Percentiles rank a stretch among this genome's conserved stretches.
Evolutionary conservation across 2,113 vertebrate genomes (phyloP).

Genomic region (Orcinus orca): DNA sequence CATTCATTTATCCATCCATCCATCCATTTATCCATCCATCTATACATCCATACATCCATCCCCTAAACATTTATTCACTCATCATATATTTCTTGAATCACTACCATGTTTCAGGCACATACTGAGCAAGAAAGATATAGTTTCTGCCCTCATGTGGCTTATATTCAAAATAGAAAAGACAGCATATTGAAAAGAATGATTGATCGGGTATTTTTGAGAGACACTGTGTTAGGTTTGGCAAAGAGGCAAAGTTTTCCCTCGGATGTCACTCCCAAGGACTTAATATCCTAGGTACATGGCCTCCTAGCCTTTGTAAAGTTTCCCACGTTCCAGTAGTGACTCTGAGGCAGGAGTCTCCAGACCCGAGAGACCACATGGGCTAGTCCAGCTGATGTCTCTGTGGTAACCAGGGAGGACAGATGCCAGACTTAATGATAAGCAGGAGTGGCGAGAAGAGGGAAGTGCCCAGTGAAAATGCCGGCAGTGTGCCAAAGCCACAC

Average conservation of each 20-base stretch:
- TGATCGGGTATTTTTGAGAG: neutral
- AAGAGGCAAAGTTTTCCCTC: neutral
- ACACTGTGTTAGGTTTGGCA: neutral
- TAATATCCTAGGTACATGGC: fast-evolving
- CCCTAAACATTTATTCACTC: neutral
- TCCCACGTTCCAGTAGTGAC: neutral
- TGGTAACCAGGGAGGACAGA: neutral
- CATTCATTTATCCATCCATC: neutral
- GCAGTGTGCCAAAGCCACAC: neutral
- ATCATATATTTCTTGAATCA: conserved; percentile 6
- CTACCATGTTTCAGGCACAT: neutral
- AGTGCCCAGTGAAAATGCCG: neutral
- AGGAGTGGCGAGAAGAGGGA: neutral
- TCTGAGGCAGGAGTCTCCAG: neutral
- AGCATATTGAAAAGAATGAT: neutral
- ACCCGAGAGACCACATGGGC: too few species aligned
- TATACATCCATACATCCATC: too few species aligned
- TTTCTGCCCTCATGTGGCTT: neutral
- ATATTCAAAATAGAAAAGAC: neutral
- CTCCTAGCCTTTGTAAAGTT: neutral
- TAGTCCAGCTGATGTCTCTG: neutral
- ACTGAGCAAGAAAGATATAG: neutral
- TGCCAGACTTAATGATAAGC: neutral
- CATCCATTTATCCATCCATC: neutral
- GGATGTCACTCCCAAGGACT: fast-evolving